Evolutionary conservation across 2,888 invertebrate genomes (phyloP).

Genomic region (Eumacrocentrus americanus): DNA sequence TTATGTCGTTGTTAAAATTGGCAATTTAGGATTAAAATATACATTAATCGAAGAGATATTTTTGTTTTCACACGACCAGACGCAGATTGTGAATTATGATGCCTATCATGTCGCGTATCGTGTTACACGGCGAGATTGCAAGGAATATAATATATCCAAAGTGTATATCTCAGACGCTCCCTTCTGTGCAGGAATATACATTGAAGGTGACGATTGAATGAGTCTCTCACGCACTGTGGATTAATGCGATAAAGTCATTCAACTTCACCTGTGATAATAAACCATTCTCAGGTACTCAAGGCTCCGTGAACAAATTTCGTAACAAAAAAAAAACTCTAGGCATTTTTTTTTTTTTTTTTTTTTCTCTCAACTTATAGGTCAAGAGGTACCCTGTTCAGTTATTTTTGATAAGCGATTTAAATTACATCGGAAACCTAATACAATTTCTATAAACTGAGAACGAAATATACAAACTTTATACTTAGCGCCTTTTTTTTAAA

Average conservation of each 20-base stretch:
- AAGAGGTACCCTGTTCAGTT: not conserved
- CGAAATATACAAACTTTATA: too few species aligned
- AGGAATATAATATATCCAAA: conserved; percentile 16
- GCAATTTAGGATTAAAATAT: too few species aligned
- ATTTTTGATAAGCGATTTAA: too few species aligned
- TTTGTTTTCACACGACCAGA: not conserved
- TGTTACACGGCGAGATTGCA: conserved; percentile 8
- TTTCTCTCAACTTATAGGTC: not conserved
- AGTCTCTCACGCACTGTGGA: not conserved
- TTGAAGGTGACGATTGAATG: not conserved
- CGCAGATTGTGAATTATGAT: not conserved
- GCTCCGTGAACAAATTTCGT: not conserved
- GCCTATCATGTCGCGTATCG: conserved; percentile 12
- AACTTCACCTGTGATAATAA: conserved; percentile 9
- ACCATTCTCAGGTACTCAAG: not conserved
- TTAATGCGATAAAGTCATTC: not conserved
- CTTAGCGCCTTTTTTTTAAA: too few species aligned
- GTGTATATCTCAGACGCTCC: too few species aligned
- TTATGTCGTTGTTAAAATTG: too few species aligned
- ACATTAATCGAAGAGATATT: not conserved
- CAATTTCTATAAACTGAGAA: too few species aligned
- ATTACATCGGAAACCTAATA: too few species aligned
- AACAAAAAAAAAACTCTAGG: not conserved
- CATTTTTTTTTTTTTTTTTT: not conserved
- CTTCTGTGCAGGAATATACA: too few species aligned